Evolutionary conservation across 1,140 invertebrate genomes (phyloP).

Genomic region (Panulirus ornatus): DNA sequence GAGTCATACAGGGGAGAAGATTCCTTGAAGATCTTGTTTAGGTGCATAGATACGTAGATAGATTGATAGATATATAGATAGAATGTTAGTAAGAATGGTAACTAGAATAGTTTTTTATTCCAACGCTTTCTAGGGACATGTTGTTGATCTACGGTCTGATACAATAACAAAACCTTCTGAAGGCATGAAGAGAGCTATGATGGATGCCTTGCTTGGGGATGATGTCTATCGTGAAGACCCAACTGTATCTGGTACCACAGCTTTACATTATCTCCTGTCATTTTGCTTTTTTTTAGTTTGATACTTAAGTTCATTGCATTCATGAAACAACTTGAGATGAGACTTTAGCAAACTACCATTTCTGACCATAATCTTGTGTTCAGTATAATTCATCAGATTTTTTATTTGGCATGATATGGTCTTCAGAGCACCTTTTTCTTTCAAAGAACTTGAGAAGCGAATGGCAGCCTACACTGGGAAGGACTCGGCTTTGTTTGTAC

Average conservation of each 20-base stretch:
- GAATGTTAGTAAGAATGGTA: neutral
- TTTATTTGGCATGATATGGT: no score
- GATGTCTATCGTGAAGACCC: slow-evolving; percentile 96
- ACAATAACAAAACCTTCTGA: slow-evolving; percentile 87
- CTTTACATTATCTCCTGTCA: neutral
- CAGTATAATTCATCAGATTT: no score
- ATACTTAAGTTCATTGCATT: neutral
- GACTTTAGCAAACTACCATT: no score
- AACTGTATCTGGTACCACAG: slow-evolving; percentile 87
- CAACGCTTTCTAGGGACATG: slow-evolving; percentile 34
- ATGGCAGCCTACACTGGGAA: slow-evolving; percentile 89
- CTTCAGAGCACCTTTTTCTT: no score
- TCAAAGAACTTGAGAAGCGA: slow-evolving; percentile 83
- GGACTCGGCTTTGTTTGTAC: slow-evolving; percentile 92
- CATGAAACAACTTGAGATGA: no score
- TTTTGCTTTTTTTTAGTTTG: neutral
- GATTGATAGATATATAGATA: neutral
- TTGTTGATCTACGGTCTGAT: slow-evolving; percentile 86
- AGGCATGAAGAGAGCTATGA: slow-evolving; percentile 93
- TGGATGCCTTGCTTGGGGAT: slow-evolving; percentile 91
- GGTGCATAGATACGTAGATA: neutral
- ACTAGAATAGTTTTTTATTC: neutral
- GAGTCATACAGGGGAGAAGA: no score
- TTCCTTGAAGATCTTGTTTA: neutral
- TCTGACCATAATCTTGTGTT: no score